Percentiles rank a stretch among this genome's conserved stretches.
These are phyloP conservation scores for Drosophila imparisetae DNA, from an alignment of 2,888 invertebrate species.

Conservation along the genomic window DNA sequence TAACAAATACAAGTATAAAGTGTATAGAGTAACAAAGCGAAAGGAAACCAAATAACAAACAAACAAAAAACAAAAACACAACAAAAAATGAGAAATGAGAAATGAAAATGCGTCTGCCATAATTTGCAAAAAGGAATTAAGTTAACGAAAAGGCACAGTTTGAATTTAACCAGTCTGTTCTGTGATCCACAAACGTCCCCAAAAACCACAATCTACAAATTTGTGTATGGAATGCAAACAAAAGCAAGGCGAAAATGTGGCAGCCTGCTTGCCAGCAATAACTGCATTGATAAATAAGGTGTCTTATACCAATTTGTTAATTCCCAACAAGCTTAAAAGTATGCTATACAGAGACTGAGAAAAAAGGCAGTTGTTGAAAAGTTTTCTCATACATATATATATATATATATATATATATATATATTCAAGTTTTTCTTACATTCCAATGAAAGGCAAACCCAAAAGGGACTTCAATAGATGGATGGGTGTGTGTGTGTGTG, in stretches of 20 bases:
- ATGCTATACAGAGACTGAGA: slow-evolving; percentile 2
- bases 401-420: slow-evolving; percentile 14
- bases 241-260: neutral
- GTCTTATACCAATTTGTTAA: neutral
- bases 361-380: slow-evolving; percentile 4
- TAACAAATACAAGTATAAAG: slow-evolving; percentile 39
- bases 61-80: slow-evolving; percentile 4
- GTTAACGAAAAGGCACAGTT: slow-evolving; percentile 29
- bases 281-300: slow-evolving; percentile 6
- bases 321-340: slow-evolving; percentile 11
- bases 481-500: too few species aligned
- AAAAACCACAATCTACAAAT: neutral
- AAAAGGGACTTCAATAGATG: slow-evolving; percentile 16
- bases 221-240: neutral
- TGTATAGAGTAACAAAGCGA: slow-evolving; percentile 23
- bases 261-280: neutral
- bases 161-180: slow-evolving; percentile 8
- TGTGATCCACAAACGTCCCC: neutral
- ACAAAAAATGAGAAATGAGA: slow-evolving; percentile 10
- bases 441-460: slow-evolving; percentile 7
- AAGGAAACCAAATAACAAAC: neutral
- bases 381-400: slow-evolving; percentile 9
- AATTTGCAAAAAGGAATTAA: slow-evolving; percentile 43
- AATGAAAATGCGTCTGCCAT: slow-evolving; percentile 30
- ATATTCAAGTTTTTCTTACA: slow-evolving; percentile 3